Conservation (phyloP, 2,797 vertebrate genomes). For the Parauchenoglanis punctatus region DNA sequence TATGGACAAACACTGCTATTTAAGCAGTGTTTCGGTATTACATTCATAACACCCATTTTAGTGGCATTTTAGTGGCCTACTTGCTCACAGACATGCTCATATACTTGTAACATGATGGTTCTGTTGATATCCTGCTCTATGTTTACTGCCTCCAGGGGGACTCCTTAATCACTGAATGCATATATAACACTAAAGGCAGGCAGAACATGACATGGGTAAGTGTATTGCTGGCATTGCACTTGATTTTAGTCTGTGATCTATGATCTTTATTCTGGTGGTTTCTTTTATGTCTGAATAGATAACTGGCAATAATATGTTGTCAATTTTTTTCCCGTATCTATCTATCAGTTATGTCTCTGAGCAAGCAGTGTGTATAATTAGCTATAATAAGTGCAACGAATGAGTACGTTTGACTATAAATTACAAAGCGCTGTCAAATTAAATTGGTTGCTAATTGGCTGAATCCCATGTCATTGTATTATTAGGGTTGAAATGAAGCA, state of each 20-base stretch:
- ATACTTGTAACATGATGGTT: not conserved
- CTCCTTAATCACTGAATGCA: constrained; percentile 85
- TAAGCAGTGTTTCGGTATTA: not conserved
- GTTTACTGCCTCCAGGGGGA: constrained; percentile 78
- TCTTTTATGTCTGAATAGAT: not conserved
- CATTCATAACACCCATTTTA: too few relatives aligned
- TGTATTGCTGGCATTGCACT: not conserved
- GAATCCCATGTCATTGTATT: not conserved
- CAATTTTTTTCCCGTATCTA: not conserved
- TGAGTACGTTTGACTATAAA: not conserved
- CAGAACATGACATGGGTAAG: constrained; percentile 88
- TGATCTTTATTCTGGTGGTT: not conserved
- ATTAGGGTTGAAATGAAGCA: not conserved
- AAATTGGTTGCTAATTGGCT: not conserved
- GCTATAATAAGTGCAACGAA: not conserved
- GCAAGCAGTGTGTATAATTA: constrained; percentile 11
- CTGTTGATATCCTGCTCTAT: not conserved
- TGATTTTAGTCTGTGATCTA: not conserved
- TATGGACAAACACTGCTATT: not conserved
- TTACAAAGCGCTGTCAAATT: not conserved
- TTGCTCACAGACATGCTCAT: not conserved
- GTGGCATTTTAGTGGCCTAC: not conserved
- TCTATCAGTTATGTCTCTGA: not conserved
- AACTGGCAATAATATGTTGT: not conserved
- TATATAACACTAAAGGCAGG: constrained; percentile 82